Evolutionary conservation across 92 coral and sea anemone genomes (phyloP), one percentile per base, ranked within the genome.

Genomic region (Parazoanthus darwini): DNA sequence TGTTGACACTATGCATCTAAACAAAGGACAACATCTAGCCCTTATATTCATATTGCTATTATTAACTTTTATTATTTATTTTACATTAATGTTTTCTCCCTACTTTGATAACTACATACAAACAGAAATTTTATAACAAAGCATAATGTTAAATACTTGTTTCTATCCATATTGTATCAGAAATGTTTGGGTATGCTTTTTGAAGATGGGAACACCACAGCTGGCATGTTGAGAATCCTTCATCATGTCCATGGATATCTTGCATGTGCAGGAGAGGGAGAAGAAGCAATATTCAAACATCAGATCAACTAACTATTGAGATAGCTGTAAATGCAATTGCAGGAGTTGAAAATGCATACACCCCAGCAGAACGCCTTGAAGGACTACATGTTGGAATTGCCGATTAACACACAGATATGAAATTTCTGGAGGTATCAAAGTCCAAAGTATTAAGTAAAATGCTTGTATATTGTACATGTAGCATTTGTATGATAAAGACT

Each of bases 271-370:
- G 92, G 79, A 7, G 84, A 56, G 23, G 90, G 79, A 43, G 92
- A 90, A 16, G 79, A 90, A 44, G 70, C 77, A 26, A 66, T 67
- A 74, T 78, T 79, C 79, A 71, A 56, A 23, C 86, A 90, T 58
- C 86, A 90, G 92, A 90, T 43, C 89, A 90, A 74, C 81, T 90
- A 33, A 90, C 89, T n/a, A 50, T 86, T 77, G 80, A 89, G 5
- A 20, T 84, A 85, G 88, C 70, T 43, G 81, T 85, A 58, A 85
- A 85, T 86, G 72, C 76, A 13, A 50, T 86, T 5, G 51, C 44
- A 56, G 80, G 73, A 23, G 81, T 86, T 67, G 75, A 70, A 22
- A 86, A 86, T 59, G 89, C 74, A 25, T 86, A 86, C 76, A 50
- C 73, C 25, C 50, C 70, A 74, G 85, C 78, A 13, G 89, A 78